Base-by-base conservation (phyloP, 2,113 vertebrate genomes). In the Melanotaenia duboulayi region DNA sequence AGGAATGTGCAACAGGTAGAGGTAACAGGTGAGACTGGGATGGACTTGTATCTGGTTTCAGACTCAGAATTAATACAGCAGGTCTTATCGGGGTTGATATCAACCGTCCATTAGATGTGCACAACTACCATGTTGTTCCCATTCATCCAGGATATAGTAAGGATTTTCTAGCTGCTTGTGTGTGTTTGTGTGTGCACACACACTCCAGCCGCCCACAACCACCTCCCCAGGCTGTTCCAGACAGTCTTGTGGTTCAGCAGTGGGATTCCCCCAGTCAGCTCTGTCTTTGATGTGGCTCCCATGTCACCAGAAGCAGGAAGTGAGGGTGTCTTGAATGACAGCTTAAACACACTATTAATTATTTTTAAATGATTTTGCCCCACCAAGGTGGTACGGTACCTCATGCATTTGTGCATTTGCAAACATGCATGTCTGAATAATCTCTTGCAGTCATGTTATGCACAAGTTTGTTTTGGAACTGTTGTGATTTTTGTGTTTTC, bases 211-310 rank as follows among this genome's bases (percentile, higher is more conserved):
- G 58, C 74, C 61, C 60, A 73, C 60, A 56, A 24, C 52, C 71
- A 70, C 69, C 42, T 59, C 65, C 59, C 59, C 24, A 24, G 80
- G 80, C 68, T 80, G 50, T 71, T 61, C 44, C 83, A 80, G 60
- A 73, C 79, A 50, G 71, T 52, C 56, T 65, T n/a, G 50, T 25
- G 12, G 57, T 80, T 54, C 66, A 68, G 46, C 40, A 2, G 74
- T 78, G 76, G 86, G 84, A 83, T 82, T 90, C 76, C 62, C 88
- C 87, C 80, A 40, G 63, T 86, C 81, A 71, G 65, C 59, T 60
- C 25, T 2, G 8, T 35, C 80, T 90, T 90, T 90, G 66, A 91
- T 90, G 91, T 89, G 84, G 84, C 81, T 80, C 58, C 57, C 55
- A 14, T 87, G 89, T 90, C 84, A 86, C 87, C 57, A 39, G 48